Evolutionary conservation across 1,140 invertebrate genomes (phyloP).

Genomic region (Leptinotarsa texana): DNA sequence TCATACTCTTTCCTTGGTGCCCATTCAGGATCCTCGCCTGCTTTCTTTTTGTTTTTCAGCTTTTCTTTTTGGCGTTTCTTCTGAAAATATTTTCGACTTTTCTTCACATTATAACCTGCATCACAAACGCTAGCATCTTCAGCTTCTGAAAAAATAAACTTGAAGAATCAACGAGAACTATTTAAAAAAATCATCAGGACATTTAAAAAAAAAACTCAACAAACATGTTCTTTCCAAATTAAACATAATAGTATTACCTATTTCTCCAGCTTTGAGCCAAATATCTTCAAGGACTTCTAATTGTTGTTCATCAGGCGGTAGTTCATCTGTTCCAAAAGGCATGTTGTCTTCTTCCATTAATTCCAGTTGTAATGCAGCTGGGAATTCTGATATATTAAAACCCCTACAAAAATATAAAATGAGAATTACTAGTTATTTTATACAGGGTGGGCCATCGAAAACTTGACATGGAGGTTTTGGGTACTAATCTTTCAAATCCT

Average conservation of each 20-base stretch:
- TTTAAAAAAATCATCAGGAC: neutral
- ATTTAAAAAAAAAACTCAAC: neutral
- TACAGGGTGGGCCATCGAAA: too few species aligned
- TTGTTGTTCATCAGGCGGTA: slow-evolving; percentile 70
- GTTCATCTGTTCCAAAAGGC: slow-evolving; percentile 51
- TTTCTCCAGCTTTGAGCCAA: slow-evolving; percentile 80
- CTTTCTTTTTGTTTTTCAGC: slow-evolving; percentile 32
- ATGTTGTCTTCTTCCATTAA: slow-evolving; percentile 58
- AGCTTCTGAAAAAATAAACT: slow-evolving; percentile 53
- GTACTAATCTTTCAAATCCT: too few species aligned
- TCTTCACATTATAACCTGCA: slow-evolving; percentile 60
- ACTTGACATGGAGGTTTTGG: too few species aligned
- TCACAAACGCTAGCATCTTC: slow-evolving; percentile 60
- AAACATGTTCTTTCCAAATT: neutral
- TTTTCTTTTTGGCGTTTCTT: slow-evolving; percentile 34
- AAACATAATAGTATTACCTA: slow-evolving; percentile 58
- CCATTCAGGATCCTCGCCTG: slow-evolving; percentile 21
- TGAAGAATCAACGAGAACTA: neutral
- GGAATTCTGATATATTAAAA: slow-evolving; percentile 49
- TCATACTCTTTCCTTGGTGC: slow-evolving; percentile 29
- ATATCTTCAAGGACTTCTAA: slow-evolving; percentile 78
- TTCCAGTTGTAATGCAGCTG: slow-evolving; percentile 54
- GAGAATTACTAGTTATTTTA: neutral
- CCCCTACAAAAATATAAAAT: slow-evolving; percentile 20
- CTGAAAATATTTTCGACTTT: slow-evolving; percentile 36